A percentile compares a stretch with the other conserved stretches of the same genome.
Conservation (phyloP, 2,888 invertebrate species). For the Bimastos eiseni region DNA sequence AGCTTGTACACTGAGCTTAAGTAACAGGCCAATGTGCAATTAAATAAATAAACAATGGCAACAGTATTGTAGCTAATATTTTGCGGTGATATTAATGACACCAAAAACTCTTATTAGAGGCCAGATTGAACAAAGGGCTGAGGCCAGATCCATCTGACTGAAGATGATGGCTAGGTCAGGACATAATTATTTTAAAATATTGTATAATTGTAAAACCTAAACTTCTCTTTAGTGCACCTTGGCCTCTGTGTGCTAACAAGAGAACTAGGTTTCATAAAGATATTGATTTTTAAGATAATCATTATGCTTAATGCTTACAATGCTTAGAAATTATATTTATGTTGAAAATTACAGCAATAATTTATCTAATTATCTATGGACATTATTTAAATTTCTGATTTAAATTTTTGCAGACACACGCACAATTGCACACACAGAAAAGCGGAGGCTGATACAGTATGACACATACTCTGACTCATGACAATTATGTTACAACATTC, state of each 20-base stretch:
- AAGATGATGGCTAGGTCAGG: no score
- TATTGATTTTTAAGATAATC: background rate
- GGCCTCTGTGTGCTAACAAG: background rate
- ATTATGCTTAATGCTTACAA: background rate
- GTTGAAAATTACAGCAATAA: background rate
- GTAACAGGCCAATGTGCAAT: no score
- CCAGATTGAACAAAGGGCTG: background rate
- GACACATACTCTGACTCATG: background rate
- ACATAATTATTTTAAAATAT: background rate
- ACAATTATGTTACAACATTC: background rate
- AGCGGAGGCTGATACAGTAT: background rate
- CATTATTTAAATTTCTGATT: background rate
- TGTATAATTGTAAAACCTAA: background rate
- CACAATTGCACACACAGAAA: background rate
- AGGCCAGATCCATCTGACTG: background rate
- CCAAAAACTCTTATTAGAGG: background rate
- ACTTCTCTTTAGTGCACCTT: background rate
- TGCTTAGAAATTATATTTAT: background rate
- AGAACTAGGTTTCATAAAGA: background rate
- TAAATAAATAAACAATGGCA: no score
- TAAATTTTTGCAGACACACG: background rate
- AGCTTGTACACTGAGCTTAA: no score
- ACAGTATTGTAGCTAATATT: no score
- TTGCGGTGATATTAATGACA: no score
- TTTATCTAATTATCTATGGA: background rate